Evolutionary conservation across 2,888 invertebrate species (phyloP), one percentile per base, ranked within the genome.

Genomic region (Slavum lentiscoides): DNA sequence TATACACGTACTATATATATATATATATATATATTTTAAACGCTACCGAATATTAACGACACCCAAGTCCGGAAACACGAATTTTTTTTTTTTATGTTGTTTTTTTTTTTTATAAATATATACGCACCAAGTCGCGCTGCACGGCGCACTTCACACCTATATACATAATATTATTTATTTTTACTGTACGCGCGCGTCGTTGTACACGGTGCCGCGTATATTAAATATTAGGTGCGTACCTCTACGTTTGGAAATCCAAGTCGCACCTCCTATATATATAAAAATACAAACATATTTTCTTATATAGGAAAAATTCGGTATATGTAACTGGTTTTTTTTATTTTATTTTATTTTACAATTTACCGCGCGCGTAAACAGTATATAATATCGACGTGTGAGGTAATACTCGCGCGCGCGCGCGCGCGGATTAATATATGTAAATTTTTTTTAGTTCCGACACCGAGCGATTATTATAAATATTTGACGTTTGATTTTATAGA

Each of bases 331-430:
- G 77, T 77, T 70, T 67, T 74, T 55, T 66, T 74, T 39, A 37
- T 64, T 55, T 55, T n/a, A n/a, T n/a, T n/a, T n/a, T n/a, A n/a
- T n/a, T 55, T 17, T 55, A 55, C 59, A 76, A 68, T 76, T 61
- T 69, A 76, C 68, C 30, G 59, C 61, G 43, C 30, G 59, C 61
- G 58, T 49, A 69, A 69, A 77, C 69, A 17, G 30, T 77, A 69
- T n/a, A n/a, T n/a, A n/a, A n/a, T n/a, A 30, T 77, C 77, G 30
- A 77, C 69, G 77, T 77, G 77, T 77, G 77, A 77, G 77, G 77
- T 77, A 77, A 69, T 37, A 4, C 30, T 1, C 30, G 30, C 37
- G 43, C 68, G 53, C 17, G 21, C 53, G 30, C 30, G 30, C 30
- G 30, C 37, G 43, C 68, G 53, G 23, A 59, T 59, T 21, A 59